Evolutionary conservation across 2,113 vertebrate species (phyloP), one percentile per base, ranked within the genome.

Genomic region (Himantopus leucocephalus): DNA sequence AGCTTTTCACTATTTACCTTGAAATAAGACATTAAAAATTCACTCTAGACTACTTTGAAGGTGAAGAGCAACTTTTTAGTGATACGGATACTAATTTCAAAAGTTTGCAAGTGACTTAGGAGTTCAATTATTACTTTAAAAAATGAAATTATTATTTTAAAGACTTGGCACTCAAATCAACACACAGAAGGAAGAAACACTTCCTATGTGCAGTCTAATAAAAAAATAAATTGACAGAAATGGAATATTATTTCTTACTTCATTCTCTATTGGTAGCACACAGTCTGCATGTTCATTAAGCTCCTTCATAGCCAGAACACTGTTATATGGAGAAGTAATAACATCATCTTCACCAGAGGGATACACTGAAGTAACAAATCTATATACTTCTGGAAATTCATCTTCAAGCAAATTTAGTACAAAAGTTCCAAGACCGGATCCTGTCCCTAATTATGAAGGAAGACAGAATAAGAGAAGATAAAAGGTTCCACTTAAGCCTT

Each of bases 271-370:
- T 53, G 99, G 99, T 56, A 99, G 95, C 21, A 99, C 99, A 95
- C 99, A 99, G 97, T 99, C 98, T 12, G 99, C 99, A 32, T 99
- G 99, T 92, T 99, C 99, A 14, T 98, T 99, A 37, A 99, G 99
- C 92, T 99, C 99, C 72, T 98, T 99, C 99, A 99, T 99, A 90
- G 99, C 99, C 96, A 99, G 98, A 34, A 99, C 97, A 62, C 99
- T 99, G 98, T 99, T 99, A 92, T 99, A 99, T 4, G 99, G 99
- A 56, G 99, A 99, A 15, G 99, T 99, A 96, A 99, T 98, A 88
- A 99, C 99, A 90, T 99, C 99, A 75, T 99, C 99, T 84, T 99
- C 99, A 32, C 96, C 96, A 29, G 99, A 99, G 8, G 99, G 99
- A 96, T 98, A 99, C 90, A 99, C 91, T 15, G 99, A 98, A 50